Evolutionary conservation across 2,797 vertebrate genomes (phyloP).

Genomic region (Adelosebastes latens): DNA sequence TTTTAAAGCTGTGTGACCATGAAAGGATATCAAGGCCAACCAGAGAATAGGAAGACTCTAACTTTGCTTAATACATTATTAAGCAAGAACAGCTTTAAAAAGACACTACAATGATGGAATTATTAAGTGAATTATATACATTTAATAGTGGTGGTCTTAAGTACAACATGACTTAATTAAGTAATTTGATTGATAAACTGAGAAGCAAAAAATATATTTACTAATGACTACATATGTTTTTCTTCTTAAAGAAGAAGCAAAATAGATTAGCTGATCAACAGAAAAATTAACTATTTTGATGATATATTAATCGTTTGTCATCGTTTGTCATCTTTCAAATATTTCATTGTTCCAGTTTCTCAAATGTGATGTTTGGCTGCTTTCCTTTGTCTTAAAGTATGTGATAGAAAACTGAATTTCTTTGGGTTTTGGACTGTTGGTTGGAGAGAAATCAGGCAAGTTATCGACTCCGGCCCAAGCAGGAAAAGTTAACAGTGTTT

Average conservation of each 20-base stretch:
- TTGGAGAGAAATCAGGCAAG: too few relatives aligned
- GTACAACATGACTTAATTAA: neutral
- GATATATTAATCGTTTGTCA: neutral
- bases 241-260: neutral
- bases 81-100: constrained; percentile 1
- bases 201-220: neutral
- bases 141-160: neutral
- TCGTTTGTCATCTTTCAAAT: neutral
- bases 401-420: neutral
- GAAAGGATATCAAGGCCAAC: constrained; percentile 46
- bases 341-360: neutral
- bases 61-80: neutral
- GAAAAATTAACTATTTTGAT: neutral
- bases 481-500: too few relatives aligned
- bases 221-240: neutral
- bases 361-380: neutral
- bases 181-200: neutral
- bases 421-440: neutral
- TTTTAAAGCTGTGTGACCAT: constrained; percentile 37
- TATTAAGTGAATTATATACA: neutral
- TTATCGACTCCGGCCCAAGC: too few relatives aligned
- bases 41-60: constrained; percentile 36
- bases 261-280: neutral
- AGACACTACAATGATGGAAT: neutral
- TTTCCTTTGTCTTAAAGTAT: neutral